Base-by-base conservation (phyloP, 2,797 vertebrate genomes). In the Ceyx erithaca region DNA sequence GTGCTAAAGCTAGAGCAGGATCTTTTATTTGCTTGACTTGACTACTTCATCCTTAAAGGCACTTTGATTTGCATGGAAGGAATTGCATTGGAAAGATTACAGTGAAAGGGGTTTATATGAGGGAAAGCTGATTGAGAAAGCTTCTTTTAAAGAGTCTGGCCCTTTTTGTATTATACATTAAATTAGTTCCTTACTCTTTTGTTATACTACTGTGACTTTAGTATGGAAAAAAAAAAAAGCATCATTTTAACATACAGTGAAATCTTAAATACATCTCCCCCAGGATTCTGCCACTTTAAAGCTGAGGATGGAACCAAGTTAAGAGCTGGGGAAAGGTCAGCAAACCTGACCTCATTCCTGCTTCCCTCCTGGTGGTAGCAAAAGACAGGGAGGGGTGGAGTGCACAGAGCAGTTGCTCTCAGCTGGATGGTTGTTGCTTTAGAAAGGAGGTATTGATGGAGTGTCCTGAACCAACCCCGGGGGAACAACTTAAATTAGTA, bases 71-170 rank as follows among this genome's bases (percentile, higher is more conserved):
- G 68, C 76, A 68, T 85, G 66, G 82, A 76, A 85, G 80, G 61
- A 85, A 95, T 86, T 79, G 20, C 75, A 91, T 37, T 52, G 75
- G 62, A 87, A 95, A 85, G 87, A 89, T 92, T 94, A 91, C 35
- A 81, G 10, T 69, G 63, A 86, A 92, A 88, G 55, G 77, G 82
- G 41, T 63, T 96, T 94, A 89, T 72, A 80, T 80, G 70, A 86
- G 41, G 33, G 72, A 93, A 95, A 94, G 68, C 78, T 90, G 54
- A 85, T 92, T 92, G 86, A 90, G 59, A 95, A 90, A 83, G 63
- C 62, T 76, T 61, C 58, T 77, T 90, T 90, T 35, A 6, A 64
- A 85, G 89, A 92, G 81, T 46, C 43, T 80, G 8, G 35, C 49
- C 61, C 76, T 75, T 93, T 79, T 79, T 86, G 12, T 84, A 62